phyloP scores from a whole-genome alignment of 1,140 invertebrate genomes.

The Anoplolepis gracilipes region DNA sequence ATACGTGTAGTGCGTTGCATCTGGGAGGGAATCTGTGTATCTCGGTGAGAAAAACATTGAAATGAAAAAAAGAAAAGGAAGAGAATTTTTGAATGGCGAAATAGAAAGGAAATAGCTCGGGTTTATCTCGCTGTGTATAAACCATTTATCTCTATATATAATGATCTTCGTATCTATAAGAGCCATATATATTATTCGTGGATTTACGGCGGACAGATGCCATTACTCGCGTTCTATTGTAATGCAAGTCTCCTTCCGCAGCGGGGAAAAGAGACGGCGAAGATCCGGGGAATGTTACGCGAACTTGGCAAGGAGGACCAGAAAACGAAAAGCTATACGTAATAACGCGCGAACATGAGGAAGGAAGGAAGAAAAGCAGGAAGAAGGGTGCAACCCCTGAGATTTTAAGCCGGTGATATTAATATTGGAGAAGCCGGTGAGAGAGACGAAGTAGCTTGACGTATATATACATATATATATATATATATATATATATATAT shows the following conservation, averaged over 20 bases:
- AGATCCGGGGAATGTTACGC: conserved; percentile 35
- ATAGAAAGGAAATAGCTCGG: background rate
- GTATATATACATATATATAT: background rate
- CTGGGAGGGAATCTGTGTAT: background rate
- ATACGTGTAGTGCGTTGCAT: background rate
- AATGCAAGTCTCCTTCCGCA: background rate
- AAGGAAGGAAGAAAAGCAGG: conserved; percentile 23
- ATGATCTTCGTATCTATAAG: conserved; percentile 4
- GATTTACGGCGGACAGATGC: background rate
- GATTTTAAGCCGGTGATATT: conserved; percentile 67
- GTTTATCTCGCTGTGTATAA: background rate
- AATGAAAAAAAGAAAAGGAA: background rate
- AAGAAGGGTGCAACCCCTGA: conserved; percentile 1
- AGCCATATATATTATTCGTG: conserved; percentile 15
- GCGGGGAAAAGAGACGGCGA: background rate
- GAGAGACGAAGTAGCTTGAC: background rate
- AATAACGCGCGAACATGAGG: conserved; percentile 41
- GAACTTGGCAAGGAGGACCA: background rate
- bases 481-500: too few relatives aligned
- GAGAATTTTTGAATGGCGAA: background rate
- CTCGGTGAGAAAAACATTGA: background rate
- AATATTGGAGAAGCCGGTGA: conserved; percentile 48
- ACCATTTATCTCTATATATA: background rate
- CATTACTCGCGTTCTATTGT: conserved; percentile 22
- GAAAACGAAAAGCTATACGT: background rate